These are phyloP conservation scores for Sphenodon punctatus DNA, from an alignment of 2,797 vertebrate species.

Conservation along the genomic window DNA sequence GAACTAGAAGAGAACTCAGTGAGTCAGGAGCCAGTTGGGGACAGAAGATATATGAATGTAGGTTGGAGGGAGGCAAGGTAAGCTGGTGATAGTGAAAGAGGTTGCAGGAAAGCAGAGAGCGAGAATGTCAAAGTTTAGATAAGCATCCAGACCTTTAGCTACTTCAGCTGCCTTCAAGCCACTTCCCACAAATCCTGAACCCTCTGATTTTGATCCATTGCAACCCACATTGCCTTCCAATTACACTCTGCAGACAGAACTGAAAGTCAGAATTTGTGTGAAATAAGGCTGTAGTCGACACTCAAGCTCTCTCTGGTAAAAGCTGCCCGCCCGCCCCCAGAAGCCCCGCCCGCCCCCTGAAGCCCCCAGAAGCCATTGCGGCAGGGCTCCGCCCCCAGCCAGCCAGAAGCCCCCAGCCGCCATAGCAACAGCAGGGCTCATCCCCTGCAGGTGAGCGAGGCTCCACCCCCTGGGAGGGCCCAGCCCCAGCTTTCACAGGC, in stretches of 20 bases:
- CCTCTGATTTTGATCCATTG: neutral
- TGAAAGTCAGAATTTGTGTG: neutral
- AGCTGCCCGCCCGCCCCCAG: too few relatives aligned
- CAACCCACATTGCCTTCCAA: accelerated
- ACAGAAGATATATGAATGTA: neutral
- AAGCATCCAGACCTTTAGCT: neutral
- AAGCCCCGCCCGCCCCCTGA: too few relatives aligned
- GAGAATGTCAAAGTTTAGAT: neutral
- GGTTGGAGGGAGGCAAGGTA: neutral
- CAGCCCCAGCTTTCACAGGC: too few relatives aligned
- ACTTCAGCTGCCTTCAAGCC: neutral
- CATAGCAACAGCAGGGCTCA: too few relatives aligned
- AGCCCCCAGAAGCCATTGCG: too few relatives aligned
- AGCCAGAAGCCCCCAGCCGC: too few relatives aligned
- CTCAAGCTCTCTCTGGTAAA: conserved; percentile 21
- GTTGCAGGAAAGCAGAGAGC: neutral
- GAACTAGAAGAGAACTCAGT: neutral
- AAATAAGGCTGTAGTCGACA: neutral
- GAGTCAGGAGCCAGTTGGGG: neutral
- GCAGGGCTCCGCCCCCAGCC: too few relatives aligned
- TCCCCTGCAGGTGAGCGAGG: too few relatives aligned
- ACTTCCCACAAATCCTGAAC: neutral
- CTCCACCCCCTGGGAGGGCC: too few relatives aligned
- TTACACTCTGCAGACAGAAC: accelerated
- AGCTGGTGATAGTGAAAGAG: neutral